phyloP scores from a whole-genome alignment of 2,113 vertebrate species.

The Craseonycteris thonglongyai region DNA sequence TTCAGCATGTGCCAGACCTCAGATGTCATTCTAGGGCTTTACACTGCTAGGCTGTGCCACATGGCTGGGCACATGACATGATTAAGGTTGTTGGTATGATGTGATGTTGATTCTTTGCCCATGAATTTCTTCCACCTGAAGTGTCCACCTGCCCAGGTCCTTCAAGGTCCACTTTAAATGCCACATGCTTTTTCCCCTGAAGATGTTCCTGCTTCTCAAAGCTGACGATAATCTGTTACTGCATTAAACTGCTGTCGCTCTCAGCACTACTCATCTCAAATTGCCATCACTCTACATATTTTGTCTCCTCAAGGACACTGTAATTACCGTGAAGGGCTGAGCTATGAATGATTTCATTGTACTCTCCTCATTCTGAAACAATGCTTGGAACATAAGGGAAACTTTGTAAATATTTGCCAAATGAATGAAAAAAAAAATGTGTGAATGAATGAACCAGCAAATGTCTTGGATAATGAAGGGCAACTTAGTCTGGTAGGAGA shows the following conservation, averaged over 20 bases:
- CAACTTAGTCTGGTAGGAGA: background rate
- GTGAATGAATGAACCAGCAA: background rate
- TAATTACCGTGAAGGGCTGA: background rate
- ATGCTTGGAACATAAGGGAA: background rate
- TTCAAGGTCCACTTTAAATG: background rate
- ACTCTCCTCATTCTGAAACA: background rate
- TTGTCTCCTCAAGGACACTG: constrained; percentile 16
- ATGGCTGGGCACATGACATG: fast-evolving
- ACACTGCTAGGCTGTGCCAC: fast-evolving
- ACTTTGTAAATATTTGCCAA: background rate
- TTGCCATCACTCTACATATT: background rate
- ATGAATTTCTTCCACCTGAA: background rate
- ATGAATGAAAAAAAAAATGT: too few species aligned
- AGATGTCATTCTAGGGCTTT: background rate
- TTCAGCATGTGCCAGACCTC: too few species aligned
- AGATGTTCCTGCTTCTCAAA: background rate
- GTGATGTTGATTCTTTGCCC: background rate
- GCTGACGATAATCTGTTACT: background rate
- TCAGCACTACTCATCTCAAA: background rate
- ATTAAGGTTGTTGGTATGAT: background rate
- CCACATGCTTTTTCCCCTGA: background rate
- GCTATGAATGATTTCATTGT: background rate
- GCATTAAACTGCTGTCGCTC: background rate
- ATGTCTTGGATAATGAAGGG: background rate
- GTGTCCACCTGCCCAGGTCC: background rate